phyloP scores from a whole-genome alignment of 1,140 invertebrate genomes.

The Portunus trituberculatus region DNA sequence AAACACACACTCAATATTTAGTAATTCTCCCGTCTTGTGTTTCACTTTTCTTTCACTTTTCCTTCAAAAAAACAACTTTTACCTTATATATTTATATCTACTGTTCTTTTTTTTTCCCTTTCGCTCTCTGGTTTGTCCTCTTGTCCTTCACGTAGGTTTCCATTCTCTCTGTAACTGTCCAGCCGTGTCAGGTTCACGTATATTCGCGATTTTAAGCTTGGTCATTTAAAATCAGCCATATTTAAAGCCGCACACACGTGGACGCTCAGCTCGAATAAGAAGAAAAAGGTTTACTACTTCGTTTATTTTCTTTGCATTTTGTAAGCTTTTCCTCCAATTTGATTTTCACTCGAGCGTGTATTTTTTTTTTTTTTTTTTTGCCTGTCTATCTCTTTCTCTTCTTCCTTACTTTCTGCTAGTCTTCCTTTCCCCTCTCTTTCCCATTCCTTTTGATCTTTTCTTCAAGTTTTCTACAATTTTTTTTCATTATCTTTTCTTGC shows the following conservation, averaged over 20 bases:
- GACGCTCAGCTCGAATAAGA: neutral
- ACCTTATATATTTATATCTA: too few relatives aligned
- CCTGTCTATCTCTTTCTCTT: neutral
- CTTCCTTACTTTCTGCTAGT: too few relatives aligned
- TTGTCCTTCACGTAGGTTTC: neutral
- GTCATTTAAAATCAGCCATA: neutral
- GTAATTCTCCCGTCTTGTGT: too few relatives aligned
- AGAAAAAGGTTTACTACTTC: neutral
- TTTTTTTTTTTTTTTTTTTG: neutral
- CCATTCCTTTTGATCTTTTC: neutral
- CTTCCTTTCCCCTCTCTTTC: neutral
- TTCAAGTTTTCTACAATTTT: neutral
- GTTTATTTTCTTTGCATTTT: conserved; percentile 5
- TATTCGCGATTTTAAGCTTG: neutral
- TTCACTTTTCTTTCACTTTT: too few relatives aligned
- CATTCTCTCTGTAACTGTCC: neutral
- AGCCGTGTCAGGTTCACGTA: neutral
- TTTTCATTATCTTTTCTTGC: neutral
- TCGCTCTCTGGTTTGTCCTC: neutral
- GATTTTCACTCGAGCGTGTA: neutral
- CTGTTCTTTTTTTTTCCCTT: too few relatives aligned
- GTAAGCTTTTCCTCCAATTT: neutral
- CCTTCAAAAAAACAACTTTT: too few relatives aligned
- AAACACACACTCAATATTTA: too few relatives aligned
- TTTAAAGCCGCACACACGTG: neutral